phyloP scores from a whole-genome alignment of 2,797 vertebrate genomes.

The Microchirus variegatus region DNA sequence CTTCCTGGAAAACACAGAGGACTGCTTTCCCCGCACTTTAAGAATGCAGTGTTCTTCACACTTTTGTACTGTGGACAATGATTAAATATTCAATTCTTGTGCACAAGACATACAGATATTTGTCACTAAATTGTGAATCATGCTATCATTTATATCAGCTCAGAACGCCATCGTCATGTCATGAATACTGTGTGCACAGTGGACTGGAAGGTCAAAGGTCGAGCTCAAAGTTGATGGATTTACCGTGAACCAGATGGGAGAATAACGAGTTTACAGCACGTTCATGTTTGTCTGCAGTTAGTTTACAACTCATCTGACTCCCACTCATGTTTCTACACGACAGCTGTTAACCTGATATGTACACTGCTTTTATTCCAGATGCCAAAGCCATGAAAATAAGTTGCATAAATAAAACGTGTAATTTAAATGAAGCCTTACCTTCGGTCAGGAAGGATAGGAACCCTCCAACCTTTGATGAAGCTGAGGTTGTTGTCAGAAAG shows the following conservation, averaged over 20 bases:
- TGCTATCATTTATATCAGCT: too few species aligned
- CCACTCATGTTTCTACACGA: background rate
- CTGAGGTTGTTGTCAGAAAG: constrained; percentile 91
- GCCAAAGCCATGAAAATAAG: background rate
- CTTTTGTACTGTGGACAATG: too few species aligned
- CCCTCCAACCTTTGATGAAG: constrained; percentile 98
- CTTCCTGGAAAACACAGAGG: constrained; percentile 17
- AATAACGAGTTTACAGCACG: background rate
- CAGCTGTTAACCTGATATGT: too few species aligned
- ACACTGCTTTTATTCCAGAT: background rate
- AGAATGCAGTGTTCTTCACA: constrained; percentile 5
- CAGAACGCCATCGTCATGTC: too few species aligned
- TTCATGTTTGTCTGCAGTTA: background rate
- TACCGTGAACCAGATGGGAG: too few species aligned
- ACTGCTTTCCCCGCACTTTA: constrained; percentile 13
- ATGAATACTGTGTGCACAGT: too few species aligned
- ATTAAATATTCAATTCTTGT: too few species aligned
- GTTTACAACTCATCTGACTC: background rate
- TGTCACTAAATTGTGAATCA: too few species aligned
- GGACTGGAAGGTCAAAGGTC: too few species aligned
- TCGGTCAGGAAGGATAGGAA: constrained; percentile 93
- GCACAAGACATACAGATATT: too few species aligned
- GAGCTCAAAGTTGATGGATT: too few species aligned
- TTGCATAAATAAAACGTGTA: background rate
- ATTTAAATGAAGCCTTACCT: constrained; percentile 78